These are phyloP conservation scores for Cecropterus lyciades DNA, from an alignment of 1,140 invertebrate species.

Conservation along the genomic window DNA sequence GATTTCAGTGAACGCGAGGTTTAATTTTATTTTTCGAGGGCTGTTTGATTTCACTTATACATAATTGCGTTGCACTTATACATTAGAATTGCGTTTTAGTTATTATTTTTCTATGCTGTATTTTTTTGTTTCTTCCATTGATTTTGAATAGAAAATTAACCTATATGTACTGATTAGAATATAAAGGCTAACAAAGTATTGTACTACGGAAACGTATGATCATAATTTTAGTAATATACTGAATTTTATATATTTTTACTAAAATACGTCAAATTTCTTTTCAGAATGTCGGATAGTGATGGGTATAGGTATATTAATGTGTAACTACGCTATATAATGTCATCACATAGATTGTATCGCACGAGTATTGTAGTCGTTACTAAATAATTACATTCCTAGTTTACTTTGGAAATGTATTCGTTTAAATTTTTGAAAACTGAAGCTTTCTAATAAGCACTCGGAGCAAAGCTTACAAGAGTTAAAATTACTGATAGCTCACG, in stretches of 20 bases:
- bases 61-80: no score
- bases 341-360: background rate
- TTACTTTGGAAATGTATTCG: slow-evolving; percentile 26
- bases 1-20: no score
- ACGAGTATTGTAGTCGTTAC: slow-evolving; percentile 8
- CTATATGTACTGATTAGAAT: background rate
- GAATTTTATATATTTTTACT: slow-evolving; percentile 15
- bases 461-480: no score
- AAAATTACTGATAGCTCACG: no score
- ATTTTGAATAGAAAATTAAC: no score
- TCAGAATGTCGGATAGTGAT: slow-evolving; percentile 31
- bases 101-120: no score
- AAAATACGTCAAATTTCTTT: slow-evolving; percentile 31
- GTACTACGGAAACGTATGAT: background rate
- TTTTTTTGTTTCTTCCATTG: no score
- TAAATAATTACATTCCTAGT: slow-evolving; percentile 25
- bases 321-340: background rate
- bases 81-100: no score
- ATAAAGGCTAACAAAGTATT: background rate
- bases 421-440: no score
- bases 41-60: no score
- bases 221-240: background rate
- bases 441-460: no score
- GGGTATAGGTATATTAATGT: slow-evolving; percentile 33
- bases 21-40: no score